Evolutionary conservation across 1,140 invertebrate genomes (phyloP).

Genomic region (Elysia chlorotica): DNA sequence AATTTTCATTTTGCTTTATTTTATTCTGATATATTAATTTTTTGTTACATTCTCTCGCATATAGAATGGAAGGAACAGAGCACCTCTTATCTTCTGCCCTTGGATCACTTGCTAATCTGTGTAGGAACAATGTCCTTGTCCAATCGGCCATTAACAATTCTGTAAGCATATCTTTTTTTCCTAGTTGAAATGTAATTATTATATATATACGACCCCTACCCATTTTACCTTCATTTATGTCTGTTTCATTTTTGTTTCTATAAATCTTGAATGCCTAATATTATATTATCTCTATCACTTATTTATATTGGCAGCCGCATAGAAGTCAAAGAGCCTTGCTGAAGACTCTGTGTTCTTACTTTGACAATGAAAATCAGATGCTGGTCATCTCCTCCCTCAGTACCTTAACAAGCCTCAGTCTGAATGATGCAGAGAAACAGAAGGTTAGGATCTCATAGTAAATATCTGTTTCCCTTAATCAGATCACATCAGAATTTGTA

Average conservation of each 20-base stretch:
- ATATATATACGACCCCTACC: neutral
- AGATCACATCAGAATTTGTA: neutral
- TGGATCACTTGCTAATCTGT: constrained; percentile 56
- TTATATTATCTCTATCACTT: neutral
- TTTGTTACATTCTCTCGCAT: too few species aligned
- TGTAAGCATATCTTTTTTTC: too few species aligned
- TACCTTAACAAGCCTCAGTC: constrained; percentile 48
- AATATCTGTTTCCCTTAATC: neutral
- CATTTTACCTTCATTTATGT: neutral
- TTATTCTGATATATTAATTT: too few species aligned
- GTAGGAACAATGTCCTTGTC: constrained; percentile 48
- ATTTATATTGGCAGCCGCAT: constrained; percentile 1
- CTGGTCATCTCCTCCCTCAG: constrained; percentile 47
- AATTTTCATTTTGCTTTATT: too few species aligned
- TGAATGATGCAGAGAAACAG: constrained; percentile 45
- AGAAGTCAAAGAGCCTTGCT: constrained; percentile 35
- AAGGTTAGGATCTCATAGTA: constrained; percentile 33
- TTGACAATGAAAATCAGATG: constrained; percentile 42
- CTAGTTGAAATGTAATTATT: too few species aligned
- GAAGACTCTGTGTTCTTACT: constrained; percentile 39
- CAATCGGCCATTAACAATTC: constrained; percentile 50
- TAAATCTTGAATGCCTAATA: neutral
- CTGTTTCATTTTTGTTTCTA: neutral
- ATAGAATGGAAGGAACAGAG: too few species aligned
- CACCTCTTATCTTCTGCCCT: constrained; percentile 23